Base-by-base conservation (phyloP, 2,888 invertebrate species). In the Synanthedon andrenaeformis region DNA sequence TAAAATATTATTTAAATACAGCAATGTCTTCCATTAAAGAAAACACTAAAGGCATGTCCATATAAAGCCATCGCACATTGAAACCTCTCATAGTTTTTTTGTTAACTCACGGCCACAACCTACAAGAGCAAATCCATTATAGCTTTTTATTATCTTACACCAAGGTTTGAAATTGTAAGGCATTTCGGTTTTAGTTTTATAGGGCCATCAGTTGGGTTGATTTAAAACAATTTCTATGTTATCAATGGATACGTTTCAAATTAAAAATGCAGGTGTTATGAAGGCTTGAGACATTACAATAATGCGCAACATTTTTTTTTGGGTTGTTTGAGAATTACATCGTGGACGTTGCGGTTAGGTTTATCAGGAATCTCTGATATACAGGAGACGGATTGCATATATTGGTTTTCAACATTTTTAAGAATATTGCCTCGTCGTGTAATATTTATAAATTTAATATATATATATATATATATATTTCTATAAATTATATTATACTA, bases 61-160 rank as follows among this genome's bases (percentile, higher is more conserved):
- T n/a, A 45, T n/a, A 12, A 45, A n/a, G 45, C 14, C 13, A 14
- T 12, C 35, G 14, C 45, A 14, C 4, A 45, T 14, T 14, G 14
- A 45, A 45, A 45, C 45, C 14, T 73, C 72, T 64, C 61, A 59
- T 59, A 54, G 50, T 57, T 69, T 73, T 78, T 76, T 76, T 72
- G 61, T 75, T 67, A 65, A 68, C 64, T 62, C 66, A 62, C 69
- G 68, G 72, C 75, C 77, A 69, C 75, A 74, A 65, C 67, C 67
- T 67, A 76, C 69, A 69, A 73, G 74, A 74, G 70, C 70, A 71
- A 78, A 81, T 79, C 76, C 79, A 82, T 82, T 83, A 82, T 76
- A 78, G 71, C 70, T 70, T 79, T 82, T 82, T 82, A 82, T 82
- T 79, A 82, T 80, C 78, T 79, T 67, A 70, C 73, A 78, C 82